Evolutionary conservation across 2,888 invertebrate genomes (phyloP).

Genomic region (Calameuta filiformis): DNA sequence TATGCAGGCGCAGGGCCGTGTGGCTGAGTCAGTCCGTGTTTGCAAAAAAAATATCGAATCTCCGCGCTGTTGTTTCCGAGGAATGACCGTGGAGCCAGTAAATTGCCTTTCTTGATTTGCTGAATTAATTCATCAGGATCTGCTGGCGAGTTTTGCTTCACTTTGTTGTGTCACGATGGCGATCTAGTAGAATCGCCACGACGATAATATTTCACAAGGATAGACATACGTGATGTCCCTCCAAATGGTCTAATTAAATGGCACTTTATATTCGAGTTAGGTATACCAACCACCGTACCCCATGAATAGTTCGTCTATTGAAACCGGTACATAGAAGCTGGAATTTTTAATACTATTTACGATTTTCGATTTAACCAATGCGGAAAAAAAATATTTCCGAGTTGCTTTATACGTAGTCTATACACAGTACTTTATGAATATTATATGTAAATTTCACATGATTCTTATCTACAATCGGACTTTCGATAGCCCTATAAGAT

Average conservation of each 20-base stretch:
- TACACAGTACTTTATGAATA: neutral
- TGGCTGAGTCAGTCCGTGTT: neutral
- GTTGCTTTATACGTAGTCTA: neutral
- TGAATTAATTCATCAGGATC: constrained; percentile 12
- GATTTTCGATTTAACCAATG: neutral
- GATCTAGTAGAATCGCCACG: constrained; percentile 14
- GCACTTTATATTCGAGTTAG: constrained; percentile 25
- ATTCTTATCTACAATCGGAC: neutral
- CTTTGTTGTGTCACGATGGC: neutral
- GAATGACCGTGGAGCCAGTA: neutral
- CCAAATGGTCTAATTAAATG: constrained; percentile 34
- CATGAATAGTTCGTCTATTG: constrained; percentile 20
- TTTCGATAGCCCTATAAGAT: neutral
- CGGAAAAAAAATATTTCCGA: neutral
- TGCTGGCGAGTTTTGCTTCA: neutral
- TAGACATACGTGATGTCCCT: constrained; percentile 38
- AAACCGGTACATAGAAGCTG: neutral
- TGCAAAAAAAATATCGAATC: neutral
- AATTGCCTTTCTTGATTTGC: constrained; percentile 3
- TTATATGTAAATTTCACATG: neutral
- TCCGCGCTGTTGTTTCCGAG: neutral
- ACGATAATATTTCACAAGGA: constrained; percentile 29
- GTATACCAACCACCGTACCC: constrained; percentile 17
- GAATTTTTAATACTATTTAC: neutral
- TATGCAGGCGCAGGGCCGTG: neutral